Conservation (phyloP, 2,797 vertebrate species). For the Diglossa cyanea region DNA sequence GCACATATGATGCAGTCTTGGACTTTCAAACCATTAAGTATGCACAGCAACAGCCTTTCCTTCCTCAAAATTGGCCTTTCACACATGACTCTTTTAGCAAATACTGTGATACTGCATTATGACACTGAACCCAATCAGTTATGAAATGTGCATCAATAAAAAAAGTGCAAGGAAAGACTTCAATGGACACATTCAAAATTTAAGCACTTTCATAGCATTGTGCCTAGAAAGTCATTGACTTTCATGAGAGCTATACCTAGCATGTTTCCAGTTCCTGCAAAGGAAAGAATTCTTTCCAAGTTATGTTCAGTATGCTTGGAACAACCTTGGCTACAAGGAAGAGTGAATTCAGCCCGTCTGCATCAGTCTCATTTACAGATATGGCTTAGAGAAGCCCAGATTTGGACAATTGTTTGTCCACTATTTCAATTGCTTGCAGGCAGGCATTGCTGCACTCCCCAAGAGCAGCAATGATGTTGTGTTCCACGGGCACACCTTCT, state of each 20-base stretch:
- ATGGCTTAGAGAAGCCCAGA: neutral
- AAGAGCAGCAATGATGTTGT: neutral
- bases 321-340: neutral
- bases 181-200: neutral
- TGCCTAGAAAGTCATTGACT: neutral
- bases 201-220: neutral
- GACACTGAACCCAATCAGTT: neutral
- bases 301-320: neutral
- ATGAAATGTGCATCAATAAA: neutral
- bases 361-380: neutral
- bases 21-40: neutral
- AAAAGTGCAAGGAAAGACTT: neutral
- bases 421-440: neutral
- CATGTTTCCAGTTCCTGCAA: neutral
- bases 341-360: neutral
- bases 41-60: neutral
- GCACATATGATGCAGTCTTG: neutral
- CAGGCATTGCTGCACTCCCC: neutral
- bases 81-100: neutral
- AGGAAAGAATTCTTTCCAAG: neutral
- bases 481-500: fast-evolving
- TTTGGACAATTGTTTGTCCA: neutral
- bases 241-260: conserved; percentile 1
- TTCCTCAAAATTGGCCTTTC: neutral
- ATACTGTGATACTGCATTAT: neutral